Base-by-base conservation (phyloP, 2,888 invertebrate species). In the Muscina levida region DNA sequence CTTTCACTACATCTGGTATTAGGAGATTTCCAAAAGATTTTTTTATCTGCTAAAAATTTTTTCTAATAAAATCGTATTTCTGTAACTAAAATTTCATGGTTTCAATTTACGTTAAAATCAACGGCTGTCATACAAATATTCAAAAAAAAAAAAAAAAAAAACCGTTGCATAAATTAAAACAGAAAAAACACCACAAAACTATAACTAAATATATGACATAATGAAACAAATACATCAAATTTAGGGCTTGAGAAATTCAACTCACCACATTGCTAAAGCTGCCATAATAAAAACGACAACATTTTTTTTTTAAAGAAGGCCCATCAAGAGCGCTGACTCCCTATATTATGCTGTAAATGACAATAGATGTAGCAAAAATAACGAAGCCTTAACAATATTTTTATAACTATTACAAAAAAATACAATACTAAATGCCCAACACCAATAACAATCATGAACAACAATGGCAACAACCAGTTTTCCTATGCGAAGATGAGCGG, bases 91-190 rank as follows among this genome's bases (percentile, higher is more conserved):
- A n/a, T n/a, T n/a, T n/a, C n/a, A n/a, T n/a, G n/a, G n/a, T n/a
- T n/a, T n/a, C n/a, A n/a, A n/a, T n/a, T n/a, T n/a, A n/a, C n/a
- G n/a, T n/a, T n/a, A n/a, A n/a, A n/a, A n/a, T n/a, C n/a, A n/a
- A n/a, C n/a, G n/a, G n/a, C n/a, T n/a, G n/a, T n/a, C n/a, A n/a
- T n/a, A n/a, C n/a, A n/a, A n/a, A n/a, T n/a, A n/a, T n/a, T n/a
- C n/a, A n/a, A n/a, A n/a, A n/a, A n/a, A n/a, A n/a, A n/a, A n/a
- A n/a, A n/a, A n/a, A n/a, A 72, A 73, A 76, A 17, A 53, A 73
- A 72, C 53, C 13, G 56, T 57, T 77, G 77, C 77, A 81, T 81
- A 81, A 74, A 77, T 77, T 80, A 77, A 22, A 22, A 2, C 42
- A 31, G 42, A 39, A 68, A 31, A 3, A 31, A 5, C 31, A 31